Evolutionary conservation across 2,888 invertebrate genomes (phyloP).

Genomic region (Cantharis lateralis): DNA sequence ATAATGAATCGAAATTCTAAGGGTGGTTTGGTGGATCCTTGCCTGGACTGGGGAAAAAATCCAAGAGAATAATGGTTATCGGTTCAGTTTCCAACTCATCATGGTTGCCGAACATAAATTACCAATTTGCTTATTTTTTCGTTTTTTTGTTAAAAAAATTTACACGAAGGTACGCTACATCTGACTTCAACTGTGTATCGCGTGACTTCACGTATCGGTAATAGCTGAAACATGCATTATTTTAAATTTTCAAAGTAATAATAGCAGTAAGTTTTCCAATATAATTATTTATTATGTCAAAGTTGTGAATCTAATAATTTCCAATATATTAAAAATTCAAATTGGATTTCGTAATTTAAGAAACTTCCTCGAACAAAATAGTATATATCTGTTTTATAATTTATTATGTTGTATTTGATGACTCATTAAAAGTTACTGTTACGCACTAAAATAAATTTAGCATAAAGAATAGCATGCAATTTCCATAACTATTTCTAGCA

Average conservation of each 20-base stretch:
- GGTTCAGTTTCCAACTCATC: neutral
- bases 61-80: neutral
- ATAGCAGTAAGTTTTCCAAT: neutral
- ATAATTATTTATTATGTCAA: neutral
- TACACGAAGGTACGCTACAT: neutral
- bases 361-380: neutral
- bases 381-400: neutral
- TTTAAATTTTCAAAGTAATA: neutral
- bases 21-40: neutral
- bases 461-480: conserved; percentile 28
- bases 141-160: neutral
- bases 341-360: neutral
- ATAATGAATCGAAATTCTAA: neutral
- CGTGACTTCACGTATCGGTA: neutral
- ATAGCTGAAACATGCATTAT: neutral
- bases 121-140: neutral
- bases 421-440: conserved; percentile 31
- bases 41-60: neutral
- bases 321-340: neutral
- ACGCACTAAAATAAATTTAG: conserved; percentile 30
- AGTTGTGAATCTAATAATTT: neutral
- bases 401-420: conserved; percentile 16
- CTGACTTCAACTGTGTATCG: neutral
- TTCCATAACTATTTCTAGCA: conserved; percentile 21
- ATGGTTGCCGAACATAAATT: neutral